A percentile compares a stretch with the other conserved stretches of the same genome.
Conservation (phyloP, 2,113 vertebrate genomes). For the Xenopus borealis region DNA sequence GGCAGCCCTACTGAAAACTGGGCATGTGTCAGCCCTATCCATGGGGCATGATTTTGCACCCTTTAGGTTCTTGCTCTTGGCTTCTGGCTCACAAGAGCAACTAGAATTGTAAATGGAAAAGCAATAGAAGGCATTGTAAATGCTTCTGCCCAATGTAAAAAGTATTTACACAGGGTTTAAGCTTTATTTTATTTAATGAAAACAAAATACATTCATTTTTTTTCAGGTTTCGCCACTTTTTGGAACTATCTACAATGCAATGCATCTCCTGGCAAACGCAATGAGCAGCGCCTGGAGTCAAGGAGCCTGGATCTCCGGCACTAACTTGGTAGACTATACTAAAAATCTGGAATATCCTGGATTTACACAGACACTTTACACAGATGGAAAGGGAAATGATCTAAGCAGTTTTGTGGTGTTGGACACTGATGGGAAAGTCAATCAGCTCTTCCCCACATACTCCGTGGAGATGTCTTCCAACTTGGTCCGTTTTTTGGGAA, state of each 20-base stretch:
- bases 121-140: no score
- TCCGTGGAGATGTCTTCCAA: slow-evolving; percentile 63
- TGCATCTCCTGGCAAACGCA: slow-evolving; percentile 78
- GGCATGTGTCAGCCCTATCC: no score
- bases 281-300: slow-evolving; percentile 65
- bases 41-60: no score
- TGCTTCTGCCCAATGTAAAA: no score
- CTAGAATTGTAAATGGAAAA: no score
- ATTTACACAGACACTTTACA: slow-evolving; percentile 76
- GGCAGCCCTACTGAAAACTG: no score
- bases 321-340: slow-evolving; percentile 66
- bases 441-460: slow-evolving; percentile 72
- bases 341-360: slow-evolving; percentile 74
- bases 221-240: slow-evolving; percentile 83
- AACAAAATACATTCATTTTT: slow-evolving; percentile 1
- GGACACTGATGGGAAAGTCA: slow-evolving; percentile 71
- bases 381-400: slow-evolving; percentile 65
- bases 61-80: no score
- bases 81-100: no score
- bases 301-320: slow-evolving; percentile 59
- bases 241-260: slow-evolving; percentile 86
- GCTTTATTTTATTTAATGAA: no score
- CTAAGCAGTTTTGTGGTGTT: slow-evolving; percentile 75
- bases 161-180: no score
- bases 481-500: slow-evolving; percentile 62